Conservation (phyloP, 1,140 invertebrate genomes). For the Danaus melanippus region DNA sequence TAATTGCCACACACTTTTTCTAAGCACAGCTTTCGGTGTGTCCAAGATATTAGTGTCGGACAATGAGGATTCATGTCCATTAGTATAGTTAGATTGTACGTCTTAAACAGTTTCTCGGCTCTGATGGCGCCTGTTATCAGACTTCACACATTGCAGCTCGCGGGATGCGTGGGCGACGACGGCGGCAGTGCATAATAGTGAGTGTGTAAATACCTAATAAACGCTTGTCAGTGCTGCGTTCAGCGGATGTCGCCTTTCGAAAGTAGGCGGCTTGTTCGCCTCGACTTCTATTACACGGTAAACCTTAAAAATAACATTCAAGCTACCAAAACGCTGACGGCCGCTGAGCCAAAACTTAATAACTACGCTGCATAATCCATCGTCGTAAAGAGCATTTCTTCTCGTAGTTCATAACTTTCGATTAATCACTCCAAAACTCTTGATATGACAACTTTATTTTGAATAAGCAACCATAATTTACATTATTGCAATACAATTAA, state of each 20-base stretch:
- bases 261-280: conserved; percentile 64
- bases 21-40: conserved; percentile 15
- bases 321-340: too few relatives aligned
- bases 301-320: too few relatives aligned
- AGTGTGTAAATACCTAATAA: conserved; percentile 26
- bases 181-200: conserved; percentile 23
- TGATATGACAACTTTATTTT: conserved; percentile 11
- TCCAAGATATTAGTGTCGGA: conserved; percentile 12
- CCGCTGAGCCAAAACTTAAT: too few relatives aligned
- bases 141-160: conserved; percentile 32
- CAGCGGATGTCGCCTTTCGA: conserved; percentile 21
- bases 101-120: conserved; percentile 28
- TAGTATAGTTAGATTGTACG: conserved; percentile 23
- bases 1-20: conserved; percentile 30
- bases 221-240: conserved; percentile 16
- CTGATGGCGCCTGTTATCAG: conserved; percentile 38
- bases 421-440: too few relatives aligned
- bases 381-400: too few relatives aligned
- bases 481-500: conserved; percentile 55
- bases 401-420: too few relatives aligned
- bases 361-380: too few relatives aligned
- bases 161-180: conserved; percentile 31
- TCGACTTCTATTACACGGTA: conserved; percentile 47
- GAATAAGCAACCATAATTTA: conserved; percentile 39
- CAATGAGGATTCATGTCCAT: conserved; percentile 23